Base-by-base conservation (phyloP, 2,888 invertebrate genomes). In the Apomyelois bistriatella region DNA sequence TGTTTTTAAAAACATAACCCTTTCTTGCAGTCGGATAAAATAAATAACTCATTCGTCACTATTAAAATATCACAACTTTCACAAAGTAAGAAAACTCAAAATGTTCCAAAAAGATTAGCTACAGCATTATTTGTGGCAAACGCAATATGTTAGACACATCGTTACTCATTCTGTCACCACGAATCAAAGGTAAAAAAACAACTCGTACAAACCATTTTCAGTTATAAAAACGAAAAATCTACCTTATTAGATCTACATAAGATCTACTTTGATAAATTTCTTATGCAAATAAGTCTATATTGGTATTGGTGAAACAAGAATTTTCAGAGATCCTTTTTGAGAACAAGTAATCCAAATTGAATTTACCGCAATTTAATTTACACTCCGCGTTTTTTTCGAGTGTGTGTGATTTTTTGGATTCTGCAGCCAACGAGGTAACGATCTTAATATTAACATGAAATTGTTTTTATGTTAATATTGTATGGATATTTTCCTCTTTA, bases 131-230 rank as follows among this genome's bases (percentile, higher is more conserved):
- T 57, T 65, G 61, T 56, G 53, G 49, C 54, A 53, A 57, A 54
- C 59, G 58, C 65, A 69, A 76, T 74, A 62, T 64, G 70, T 75
- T 75, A 72, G 70, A 58, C 69, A 74, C 72, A 58, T 65, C 74
- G 70, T 77, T 69, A 74, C 57, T 77, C 77, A 76, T 72, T 59
- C 69, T 72, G 72, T 68, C 74, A 65, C 46, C 67, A 62, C 59
- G 65, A 72, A 74, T 74, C 73, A 68, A 63, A 65, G 63, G 67
- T 65, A 13, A 16, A 13, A 43, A 32, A 46, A 32, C 16, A 46
- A 46, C 13, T 30, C 13, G 32, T 9, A 1, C 6, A 16, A 32
- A 15, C 10, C 9, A 32, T 46, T 46, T 46, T 13, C 46, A 10
- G 6, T 32, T n/a, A 1, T 6, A 46, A 28, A 46, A 46, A 30